Evolutionary conservation across 2,113 vertebrate genomes (phyloP), one percentile per base, ranked within the genome.

Genomic region (Ammodytes marinus): DNA sequence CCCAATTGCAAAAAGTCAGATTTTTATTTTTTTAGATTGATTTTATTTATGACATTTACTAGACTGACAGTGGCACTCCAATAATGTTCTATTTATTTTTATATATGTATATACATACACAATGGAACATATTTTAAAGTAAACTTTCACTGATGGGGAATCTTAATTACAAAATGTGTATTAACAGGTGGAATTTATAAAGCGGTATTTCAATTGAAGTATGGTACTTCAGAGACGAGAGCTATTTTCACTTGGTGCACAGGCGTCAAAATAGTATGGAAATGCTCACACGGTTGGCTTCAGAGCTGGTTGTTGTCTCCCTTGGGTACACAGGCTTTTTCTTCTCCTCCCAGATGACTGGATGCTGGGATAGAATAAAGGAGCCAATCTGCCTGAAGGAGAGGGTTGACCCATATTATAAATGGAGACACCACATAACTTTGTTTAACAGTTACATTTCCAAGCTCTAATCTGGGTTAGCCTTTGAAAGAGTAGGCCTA

Each of bases 291-390:
- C 4, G 5, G 15, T n/a, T 35, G 45, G 53, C 52, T 14, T 4
- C 79, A 54, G 45, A 60, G 55, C 74, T 46, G 40, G 58, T 74
- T 64, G n/a, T 69, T 3, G 67, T 72, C 61, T 61, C 49, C 60
- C 17, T 19, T 11, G 15, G 65, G 47, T 55, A 52, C 64, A 67
- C 2, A 19, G 69, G 35, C 57, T 60, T 73, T 63, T 80, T 84
- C 61, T n/a, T 58, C 72, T 53, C 53, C 37, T 76, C 80, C 68
- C 74, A 71, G 60, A 69, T 73, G 72, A 81, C 63, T 79, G 77
- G 17, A 58, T 2, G 0, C 45, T 73, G 50, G 49, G 70, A 27
- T 37, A 69, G 60, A 78, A 84, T 74, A 73, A 67, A 53, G 59
- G 68, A 37, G 54, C 42, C 10, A 42, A 58, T 15, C 19, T 2